Base-by-base conservation (phyloP, 1,140 invertebrate species). In the Zaprionus inermis region DNA sequence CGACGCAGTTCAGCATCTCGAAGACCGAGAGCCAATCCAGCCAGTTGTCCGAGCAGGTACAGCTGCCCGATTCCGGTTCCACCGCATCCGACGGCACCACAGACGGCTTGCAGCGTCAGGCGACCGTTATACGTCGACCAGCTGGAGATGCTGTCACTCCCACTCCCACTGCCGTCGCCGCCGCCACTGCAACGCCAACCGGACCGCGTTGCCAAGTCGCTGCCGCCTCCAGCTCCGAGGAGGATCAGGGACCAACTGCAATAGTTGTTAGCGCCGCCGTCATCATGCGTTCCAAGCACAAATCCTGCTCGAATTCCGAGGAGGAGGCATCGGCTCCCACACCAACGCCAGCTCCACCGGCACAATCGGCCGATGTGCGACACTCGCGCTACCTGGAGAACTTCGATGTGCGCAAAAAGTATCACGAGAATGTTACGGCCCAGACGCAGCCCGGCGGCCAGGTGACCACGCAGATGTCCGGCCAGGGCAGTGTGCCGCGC, bases 1-100 rank as follows among this genome's bases (percentile, higher is more conserved):
- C 92, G 60, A 92, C 90, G 4, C 93, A 93, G 76, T 92, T 93
- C 54, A 93, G 92, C 71, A 91, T 93, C 71, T 93, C 93, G 3
- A 93, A 93, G 77, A 93, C 93, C 2, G 93, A 93, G 59, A 93
- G 93, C 66, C 91, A 92, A 51, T 93, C 91, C 22, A 93, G 93
- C 64, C 93, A 93, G 82, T 79, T 93, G 44, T 93, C 93, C 9
- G 93, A 93, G 77, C 88, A 92, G 61, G 69, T 89, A 16, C 86
- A 85, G 16, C 66, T 79, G 44, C 81, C 89, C 1, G 69, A 71
- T 2, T 78, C 64, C 4, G 73, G 67, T 24, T 80, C 72, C 1
- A 78, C 72, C 9, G 68, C 72, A 28, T 80, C 81, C 49, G 74
- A 71, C 9, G 52, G 66, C 10, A 71, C 60, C 32, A 57, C 58